A percentile compares a stretch with the other conserved stretches of the same genome.
Conservation (phyloP, 2,113 vertebrate genomes). For the Solenodon paradoxus region DNA sequence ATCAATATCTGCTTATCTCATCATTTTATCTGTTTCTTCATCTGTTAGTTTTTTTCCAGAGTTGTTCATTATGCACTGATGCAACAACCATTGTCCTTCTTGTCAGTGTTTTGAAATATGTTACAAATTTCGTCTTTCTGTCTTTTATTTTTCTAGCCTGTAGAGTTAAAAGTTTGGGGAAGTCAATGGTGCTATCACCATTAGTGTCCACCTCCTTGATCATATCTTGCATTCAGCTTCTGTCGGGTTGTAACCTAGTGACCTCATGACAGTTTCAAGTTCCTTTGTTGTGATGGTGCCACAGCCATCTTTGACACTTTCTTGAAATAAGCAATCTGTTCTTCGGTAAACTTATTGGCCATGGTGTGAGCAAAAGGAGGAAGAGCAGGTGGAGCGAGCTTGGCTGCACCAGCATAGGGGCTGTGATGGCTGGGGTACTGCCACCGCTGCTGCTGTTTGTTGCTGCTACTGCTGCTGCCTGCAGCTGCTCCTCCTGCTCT, state of each 20-base stretch:
- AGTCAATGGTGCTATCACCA: constrained; percentile 99
- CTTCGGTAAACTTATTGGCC: too few species aligned
- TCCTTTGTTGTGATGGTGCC: constrained; percentile 99
- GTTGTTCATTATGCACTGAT: constrained; percentile 99
- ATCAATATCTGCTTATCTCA: constrained; percentile 99
- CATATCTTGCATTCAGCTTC: constrained; percentile 99
- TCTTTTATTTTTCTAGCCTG: constrained; percentile 99
- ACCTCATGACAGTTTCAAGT: constrained; percentile 98
- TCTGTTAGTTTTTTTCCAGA: constrained; percentile 99
- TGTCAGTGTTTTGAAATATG: constrained; percentile 99
- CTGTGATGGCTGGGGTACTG: too few species aligned
- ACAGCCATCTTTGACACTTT: constrained; percentile 98
- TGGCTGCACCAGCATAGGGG: too few species aligned
- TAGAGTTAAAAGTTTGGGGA: constrained; percentile 99
- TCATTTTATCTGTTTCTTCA: constrained; percentile 99
- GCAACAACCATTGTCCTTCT: constrained; percentile 99
- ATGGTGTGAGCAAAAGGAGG: too few species aligned
- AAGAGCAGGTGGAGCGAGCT: too few species aligned
- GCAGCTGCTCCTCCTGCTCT: too few species aligned
- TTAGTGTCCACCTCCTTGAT: constrained; percentile 99
- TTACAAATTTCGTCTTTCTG: constrained; percentile 99
- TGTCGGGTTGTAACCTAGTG: constrained; percentile 98
- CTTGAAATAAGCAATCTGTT: too few species aligned
- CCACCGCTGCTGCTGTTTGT: too few species aligned
- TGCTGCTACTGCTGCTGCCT: too few species aligned